Evolutionary conservation across 2,888 invertebrate species (phyloP), one percentile per base, ranked within the genome.

Genomic region (Protophormia terraenovae): DNA sequence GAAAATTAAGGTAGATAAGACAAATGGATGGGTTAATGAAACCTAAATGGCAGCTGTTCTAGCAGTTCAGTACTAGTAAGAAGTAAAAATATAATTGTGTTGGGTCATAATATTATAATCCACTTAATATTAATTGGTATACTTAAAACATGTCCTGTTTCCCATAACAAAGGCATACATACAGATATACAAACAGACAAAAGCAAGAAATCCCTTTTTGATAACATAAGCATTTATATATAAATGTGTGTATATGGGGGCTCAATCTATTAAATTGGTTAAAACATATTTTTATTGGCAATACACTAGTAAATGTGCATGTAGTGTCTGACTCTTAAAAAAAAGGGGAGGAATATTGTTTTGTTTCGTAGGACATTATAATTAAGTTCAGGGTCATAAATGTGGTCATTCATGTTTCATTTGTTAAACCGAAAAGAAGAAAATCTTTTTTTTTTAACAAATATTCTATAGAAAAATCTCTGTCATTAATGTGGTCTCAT

Each of bases 121-220:
- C 91, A 91, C 90, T 90, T 90, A 90, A 90, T 90, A 91, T 91
- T 91, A 91, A 91, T 91, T 90, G 90, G 88, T 87, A 87, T 90
- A 90, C 90, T 90, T 90, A 90, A 87, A 87, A 86, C 86, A 85
- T 87, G 86, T 84, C 86, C 84, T 84, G 47, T 58, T 77, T 77
- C 84, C 53, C 84, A 83, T 69, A 69, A 79, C n/a, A 16, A n/a
- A n/a, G n/a, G n/a, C n/a, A 38, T 5, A 32, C 10, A 4, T 45
- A 12, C 35, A 62, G n/a, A n/a, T n/a, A n/a, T n/a, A 47, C 35
- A 38, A 38, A n/a, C 16, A 47, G 38, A 41, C n/a, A n/a, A n/a
- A n/a, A n/a, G n/a, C n/a, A 69, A 35, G 8, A 45, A 45, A 72
- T 14, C 38, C 73, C 14, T 72, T 77, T 81, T 50, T 24, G 45